Conservation (phyloP, 2,797 vertebrate species). For the Microhierax caerulescens region DNA sequence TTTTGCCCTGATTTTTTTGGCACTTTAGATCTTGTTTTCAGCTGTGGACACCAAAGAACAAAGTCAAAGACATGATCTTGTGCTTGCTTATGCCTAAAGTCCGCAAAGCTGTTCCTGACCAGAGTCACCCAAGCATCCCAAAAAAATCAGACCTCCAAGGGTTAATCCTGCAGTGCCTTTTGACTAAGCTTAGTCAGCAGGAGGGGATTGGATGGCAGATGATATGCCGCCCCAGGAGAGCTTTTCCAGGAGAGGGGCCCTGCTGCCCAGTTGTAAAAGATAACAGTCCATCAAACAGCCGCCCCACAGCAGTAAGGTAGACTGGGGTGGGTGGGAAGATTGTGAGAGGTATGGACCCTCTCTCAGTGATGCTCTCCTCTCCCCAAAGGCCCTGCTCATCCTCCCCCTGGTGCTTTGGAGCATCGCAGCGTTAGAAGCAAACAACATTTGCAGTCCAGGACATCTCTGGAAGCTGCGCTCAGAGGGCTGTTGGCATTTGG, state of each 20-base stretch:
- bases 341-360: background rate
- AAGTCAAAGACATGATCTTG: background rate
- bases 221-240: background rate
- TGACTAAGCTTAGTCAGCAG: background rate
- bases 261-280: background rate
- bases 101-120: background rate
- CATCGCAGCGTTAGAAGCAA: background rate
- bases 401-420: background rate
- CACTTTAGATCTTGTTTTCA: background rate
- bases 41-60: background rate
- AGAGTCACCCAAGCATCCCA: background rate
- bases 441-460: background rate
- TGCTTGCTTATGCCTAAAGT: background rate
- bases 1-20: background rate
- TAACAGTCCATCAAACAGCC: background rate
- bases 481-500: background rate
- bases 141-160: background rate
- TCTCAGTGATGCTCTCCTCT: background rate
- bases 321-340: background rate
- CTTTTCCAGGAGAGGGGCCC: conserved; percentile 3
- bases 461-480: background rate
- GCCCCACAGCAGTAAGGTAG: background rate
- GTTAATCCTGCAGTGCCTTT: conserved; percentile 7
- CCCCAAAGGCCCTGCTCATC: background rate
- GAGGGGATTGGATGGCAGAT: conserved; percentile 16